Conservation (phyloP, 2,888 invertebrate species). For the Drosophila meridionalis region DNA sequence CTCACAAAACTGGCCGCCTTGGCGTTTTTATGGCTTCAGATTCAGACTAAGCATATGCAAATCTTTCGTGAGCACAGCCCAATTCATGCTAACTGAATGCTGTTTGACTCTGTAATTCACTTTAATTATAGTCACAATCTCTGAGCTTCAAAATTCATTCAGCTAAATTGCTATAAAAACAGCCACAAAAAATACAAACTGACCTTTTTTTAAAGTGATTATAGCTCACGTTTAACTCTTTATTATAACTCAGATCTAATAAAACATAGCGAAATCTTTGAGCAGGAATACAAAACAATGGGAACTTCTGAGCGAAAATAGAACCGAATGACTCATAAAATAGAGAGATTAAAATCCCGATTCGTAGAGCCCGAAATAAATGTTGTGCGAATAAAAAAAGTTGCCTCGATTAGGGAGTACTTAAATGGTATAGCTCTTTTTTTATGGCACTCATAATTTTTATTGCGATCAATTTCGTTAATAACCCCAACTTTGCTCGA, state of each 20-base stretch:
- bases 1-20: not conserved
- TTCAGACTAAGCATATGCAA: not conserved
- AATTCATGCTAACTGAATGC: not conserved
- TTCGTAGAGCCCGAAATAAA: conserved; percentile 51
- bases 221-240: not conserved
- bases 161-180: too few species aligned
- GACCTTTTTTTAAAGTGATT: not conserved
- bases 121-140: not conserved
- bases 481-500: conserved; percentile 70
- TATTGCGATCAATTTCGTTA: conserved; percentile 82
- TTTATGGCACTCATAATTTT: conserved; percentile 78
- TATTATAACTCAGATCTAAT: not conserved
- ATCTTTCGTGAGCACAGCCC: not conserved
- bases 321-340: not conserved
- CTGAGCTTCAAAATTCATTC: not conserved
- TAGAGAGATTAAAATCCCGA: conserved; percentile 64
- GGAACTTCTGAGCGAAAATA: not conserved
- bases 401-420: conserved; percentile 62
- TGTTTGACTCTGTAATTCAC: not conserved
- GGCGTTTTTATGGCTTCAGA: not conserved
- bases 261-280: not conserved
- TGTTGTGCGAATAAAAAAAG: conserved; percentile 35
- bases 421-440: conserved; percentile 43
- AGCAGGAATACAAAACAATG: not conserved
- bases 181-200: not conserved